phyloP scores from a whole-genome alignment of 2,113 vertebrate species.

The Numenius arquata region DNA sequence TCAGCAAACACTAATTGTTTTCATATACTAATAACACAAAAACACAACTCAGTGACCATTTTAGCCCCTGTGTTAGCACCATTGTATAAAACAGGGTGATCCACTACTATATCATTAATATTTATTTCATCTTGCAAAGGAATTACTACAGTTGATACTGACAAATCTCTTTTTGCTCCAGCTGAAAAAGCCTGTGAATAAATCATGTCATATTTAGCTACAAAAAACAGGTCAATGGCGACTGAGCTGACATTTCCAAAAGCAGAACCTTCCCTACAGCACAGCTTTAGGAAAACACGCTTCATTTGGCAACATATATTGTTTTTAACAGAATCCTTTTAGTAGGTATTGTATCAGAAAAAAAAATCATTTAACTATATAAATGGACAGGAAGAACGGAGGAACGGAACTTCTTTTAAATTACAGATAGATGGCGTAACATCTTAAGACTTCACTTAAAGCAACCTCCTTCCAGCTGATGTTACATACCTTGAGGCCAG shows the following conservation, averaged over 20 bases:
- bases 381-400: neutral
- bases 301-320: neutral
- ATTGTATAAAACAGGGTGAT: neutral
- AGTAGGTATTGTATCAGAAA: neutral
- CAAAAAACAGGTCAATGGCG: neutral
- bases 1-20: neutral
- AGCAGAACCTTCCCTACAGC: neutral
- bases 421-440: neutral
- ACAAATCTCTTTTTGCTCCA: neutral
- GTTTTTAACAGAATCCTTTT: neutral
- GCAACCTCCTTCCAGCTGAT: neutral
- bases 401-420: neutral
- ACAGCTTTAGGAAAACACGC: neutral
- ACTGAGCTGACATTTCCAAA: neutral
- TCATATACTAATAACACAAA: neutral
- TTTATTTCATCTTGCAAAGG: neutral
- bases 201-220: neutral
- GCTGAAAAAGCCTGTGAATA: neutral
- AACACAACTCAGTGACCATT: neutral
- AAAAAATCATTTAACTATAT: neutral
- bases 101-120: neutral
- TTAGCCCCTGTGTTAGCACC: neutral
- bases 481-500: neutral
- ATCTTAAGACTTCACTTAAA: neutral
- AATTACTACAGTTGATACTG: neutral